phyloP scores from a whole-genome alignment of 2,113 vertebrate species.

The Bettongia penicillata region DNA sequence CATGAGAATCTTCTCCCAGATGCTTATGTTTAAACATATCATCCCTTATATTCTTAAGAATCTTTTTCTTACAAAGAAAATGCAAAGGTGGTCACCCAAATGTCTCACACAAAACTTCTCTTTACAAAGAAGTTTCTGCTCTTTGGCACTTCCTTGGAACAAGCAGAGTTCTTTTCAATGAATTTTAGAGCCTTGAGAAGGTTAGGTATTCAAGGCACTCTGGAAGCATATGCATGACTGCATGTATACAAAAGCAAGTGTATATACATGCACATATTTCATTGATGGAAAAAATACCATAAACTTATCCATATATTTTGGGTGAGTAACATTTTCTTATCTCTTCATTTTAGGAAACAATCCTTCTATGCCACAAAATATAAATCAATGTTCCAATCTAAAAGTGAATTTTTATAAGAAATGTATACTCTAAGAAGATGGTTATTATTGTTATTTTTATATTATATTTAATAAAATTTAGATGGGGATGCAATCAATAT shows the following conservation, averaged over 20 bases:
- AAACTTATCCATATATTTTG: neutral
- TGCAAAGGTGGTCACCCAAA: constrained; percentile 24
- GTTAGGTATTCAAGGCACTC: neutral
- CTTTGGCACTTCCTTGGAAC: neutral
- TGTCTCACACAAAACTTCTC: neutral
- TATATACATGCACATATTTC: neutral
- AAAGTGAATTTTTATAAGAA: neutral
- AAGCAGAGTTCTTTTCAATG: neutral
- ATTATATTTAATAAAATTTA: neutral
- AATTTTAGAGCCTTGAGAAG: neutral
- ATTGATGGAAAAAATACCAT: neutral
- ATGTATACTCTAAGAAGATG: neutral
- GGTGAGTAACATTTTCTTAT: neutral
- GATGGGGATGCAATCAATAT: neutral
- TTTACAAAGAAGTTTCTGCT: neutral
- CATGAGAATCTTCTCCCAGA: constrained; percentile 31
- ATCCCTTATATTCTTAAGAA: constrained; percentile 4
- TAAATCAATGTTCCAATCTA: neutral
- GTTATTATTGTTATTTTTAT: neutral
- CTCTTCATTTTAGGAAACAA: neutral
- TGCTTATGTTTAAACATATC: constrained; percentile 48
- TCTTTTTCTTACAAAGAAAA: neutral
- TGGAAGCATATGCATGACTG: neutral
- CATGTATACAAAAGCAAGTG: fast-evolving
- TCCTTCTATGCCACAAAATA: neutral